Conservation (phyloP, 2,888 invertebrate genomes). For the Crocallis elinguaria region DNA sequence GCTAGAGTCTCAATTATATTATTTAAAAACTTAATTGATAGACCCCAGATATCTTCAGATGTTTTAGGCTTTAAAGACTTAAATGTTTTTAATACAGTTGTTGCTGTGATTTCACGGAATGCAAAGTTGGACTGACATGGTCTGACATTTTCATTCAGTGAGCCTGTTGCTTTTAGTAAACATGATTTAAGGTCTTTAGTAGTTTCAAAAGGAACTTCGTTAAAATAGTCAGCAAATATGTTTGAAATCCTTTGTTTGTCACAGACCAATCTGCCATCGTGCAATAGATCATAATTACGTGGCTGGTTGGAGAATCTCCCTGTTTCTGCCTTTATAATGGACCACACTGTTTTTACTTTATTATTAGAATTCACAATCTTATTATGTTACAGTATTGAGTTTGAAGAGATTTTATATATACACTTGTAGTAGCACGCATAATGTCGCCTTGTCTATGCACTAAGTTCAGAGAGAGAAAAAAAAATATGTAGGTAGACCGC, state of each 20-base stretch:
- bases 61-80: not conserved
- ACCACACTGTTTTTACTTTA: not conserved
- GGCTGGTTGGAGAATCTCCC: not conserved
- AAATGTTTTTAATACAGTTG: not conserved
- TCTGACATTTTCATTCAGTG: not conserved
- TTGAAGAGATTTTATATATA: too few relatives aligned
- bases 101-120: not conserved
- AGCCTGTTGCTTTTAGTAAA: not conserved
- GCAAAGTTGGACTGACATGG: not conserved
- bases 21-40: not conserved
- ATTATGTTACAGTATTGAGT: too few relatives aligned
- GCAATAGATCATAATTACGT: not conserved
- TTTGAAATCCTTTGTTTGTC: not conserved
- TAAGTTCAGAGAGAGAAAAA: too few relatives aligned
- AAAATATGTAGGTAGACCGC: too few relatives aligned
- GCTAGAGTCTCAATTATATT: not conserved
- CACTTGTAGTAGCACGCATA: too few relatives aligned
- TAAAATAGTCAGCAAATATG: not conserved
- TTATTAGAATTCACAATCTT: too few relatives aligned
- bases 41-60: not conserved
- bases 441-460: too few relatives aligned
- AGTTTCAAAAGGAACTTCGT: not conserved
- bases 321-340: not conserved
- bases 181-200: not conserved
- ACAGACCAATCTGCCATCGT: not conserved